Conservation (phyloP, 2,888 invertebrate species). For the Chydorus sphaericus region DNA sequence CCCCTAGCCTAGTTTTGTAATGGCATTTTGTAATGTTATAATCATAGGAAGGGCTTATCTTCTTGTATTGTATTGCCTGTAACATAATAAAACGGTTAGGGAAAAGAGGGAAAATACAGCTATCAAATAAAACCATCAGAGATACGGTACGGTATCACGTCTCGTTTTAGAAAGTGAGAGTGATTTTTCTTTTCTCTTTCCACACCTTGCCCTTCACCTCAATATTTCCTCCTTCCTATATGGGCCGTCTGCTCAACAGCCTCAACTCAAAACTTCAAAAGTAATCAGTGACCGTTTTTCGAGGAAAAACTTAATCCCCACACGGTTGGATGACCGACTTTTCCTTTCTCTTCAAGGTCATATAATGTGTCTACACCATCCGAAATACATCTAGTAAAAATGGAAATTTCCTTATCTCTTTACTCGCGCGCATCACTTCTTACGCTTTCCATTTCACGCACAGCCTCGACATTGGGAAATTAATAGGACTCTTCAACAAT, state of each 20-base stretch:
- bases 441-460: not conserved
- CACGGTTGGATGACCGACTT: not conserved
- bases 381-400: not conserved
- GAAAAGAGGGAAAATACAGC: not conserved
- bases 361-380: not conserved
- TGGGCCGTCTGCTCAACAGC: not conserved
- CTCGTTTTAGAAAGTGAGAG: constrained; percentile 1
- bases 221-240: not conserved
- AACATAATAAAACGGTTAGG: not conserved
- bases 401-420: not conserved
- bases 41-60: too few relatives aligned
- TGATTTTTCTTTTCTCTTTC: not conserved
- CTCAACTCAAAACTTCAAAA: not conserved
- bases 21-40: too few relatives aligned
- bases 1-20: too few relatives aligned
- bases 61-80: too few relatives aligned
- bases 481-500: too few relatives aligned
- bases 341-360: not conserved
- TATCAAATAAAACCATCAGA: not conserved
- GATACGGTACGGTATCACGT: not conserved
- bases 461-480: not conserved
- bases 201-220: not conserved
- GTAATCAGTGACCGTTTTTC: not conserved
- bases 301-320: not conserved
- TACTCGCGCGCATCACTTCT: too few relatives aligned